Base-by-base conservation (phyloP, 1,140 invertebrate species). In the Cylas formicarius region DNA sequence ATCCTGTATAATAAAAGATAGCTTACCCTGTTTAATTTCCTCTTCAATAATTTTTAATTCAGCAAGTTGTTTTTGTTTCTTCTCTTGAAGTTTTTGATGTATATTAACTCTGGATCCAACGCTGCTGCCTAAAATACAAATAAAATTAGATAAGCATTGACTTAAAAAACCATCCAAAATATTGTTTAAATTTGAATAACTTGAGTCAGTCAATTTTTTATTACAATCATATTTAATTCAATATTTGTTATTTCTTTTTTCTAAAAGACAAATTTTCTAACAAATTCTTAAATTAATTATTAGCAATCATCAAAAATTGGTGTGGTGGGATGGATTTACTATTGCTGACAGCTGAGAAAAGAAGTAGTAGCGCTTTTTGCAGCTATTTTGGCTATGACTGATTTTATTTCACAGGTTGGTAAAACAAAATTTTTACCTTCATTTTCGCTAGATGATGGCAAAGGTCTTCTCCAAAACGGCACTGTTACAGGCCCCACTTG, bases 31-130 rank as follows among this genome's bases (percentile, higher is more conserved):
- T 58, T 86, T 86, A 21, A 90, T 90, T 63, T 90, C 87, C 56
- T 88, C 84, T 56, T 90, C 85, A 52, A 89, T 86, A 32, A 76
- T 72, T 41, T 81, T 72, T 8, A 91, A 60, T 61, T 91, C 86
- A 0, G 86, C 82, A 2, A 91, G 65, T 52, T 91, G 87, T 52
- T 90, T 87, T 55, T 87, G 84, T 50, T 89, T 89, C 62, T 91
- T 91, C 60, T 90, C 86, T 57, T 87, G 81, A 1, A 91, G 64
- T 59, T 91, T 91, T 53, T 88, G 84, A 50, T 87, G 81, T 48
- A 91, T 90, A 56, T 90, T 86, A 2, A 89, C 81, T 10, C 81
- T 63, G 1, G 82, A 86, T 1, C 82, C 79, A 1, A 83, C 77
- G 51, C 80, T 80, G 17, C 75, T 56, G 6, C 56, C 38, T 41